Base-by-base conservation (phyloP, 2,113 vertebrate genomes). In the Arvicanthis niloticus region DNA sequence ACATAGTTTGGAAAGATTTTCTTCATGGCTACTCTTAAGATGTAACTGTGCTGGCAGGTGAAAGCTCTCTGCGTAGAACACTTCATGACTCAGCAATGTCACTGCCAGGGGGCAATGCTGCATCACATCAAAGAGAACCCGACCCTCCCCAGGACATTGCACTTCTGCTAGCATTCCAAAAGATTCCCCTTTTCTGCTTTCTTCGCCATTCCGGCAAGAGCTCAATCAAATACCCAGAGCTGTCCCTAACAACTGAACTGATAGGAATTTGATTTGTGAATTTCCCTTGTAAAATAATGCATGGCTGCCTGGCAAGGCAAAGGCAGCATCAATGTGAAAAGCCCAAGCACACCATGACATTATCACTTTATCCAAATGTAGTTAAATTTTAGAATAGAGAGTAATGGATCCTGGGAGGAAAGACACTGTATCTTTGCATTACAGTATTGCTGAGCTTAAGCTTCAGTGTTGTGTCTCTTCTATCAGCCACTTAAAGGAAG, bases 261-360 rank as follows among this genome's bases (percentile, higher is more conserved):
- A 78, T 16, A 96, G 89, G 21, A 72, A 58, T 97, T 97, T 96
- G 86, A 81, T 77, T 87, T 97, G 96, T 88, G 73, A 95, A 96
- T 97, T 93, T 86, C 67, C 81, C 60, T 88, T 97, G 85, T 92
- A 98, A 98, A 97, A 96, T 90, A 96, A 96, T 91, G 72, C 48
- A 91, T 89, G 29, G 22, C 89, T 81, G 42, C 26, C 42, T 82
- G 75, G 67, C 72, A 93, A 97, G 34, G 88, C n/a, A 62, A 93
- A 94, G 53, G 82, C 91, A 89, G 67, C 72, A 96, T 97, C 89
- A 91, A 96, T 76, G 22, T 84, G 84, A 96, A 97, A 97, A 98
- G n/a, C 87, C 84, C 92, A 96, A 77, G 70, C 72, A 90, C 80
- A 92, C 45, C 12, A 0, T 34, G 93, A 89, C 76, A 65, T 92